These are phyloP conservation scores for Eudasyphora cyanicolor DNA, from an alignment of 2,888 invertebrate species.

Conservation along the genomic window DNA sequence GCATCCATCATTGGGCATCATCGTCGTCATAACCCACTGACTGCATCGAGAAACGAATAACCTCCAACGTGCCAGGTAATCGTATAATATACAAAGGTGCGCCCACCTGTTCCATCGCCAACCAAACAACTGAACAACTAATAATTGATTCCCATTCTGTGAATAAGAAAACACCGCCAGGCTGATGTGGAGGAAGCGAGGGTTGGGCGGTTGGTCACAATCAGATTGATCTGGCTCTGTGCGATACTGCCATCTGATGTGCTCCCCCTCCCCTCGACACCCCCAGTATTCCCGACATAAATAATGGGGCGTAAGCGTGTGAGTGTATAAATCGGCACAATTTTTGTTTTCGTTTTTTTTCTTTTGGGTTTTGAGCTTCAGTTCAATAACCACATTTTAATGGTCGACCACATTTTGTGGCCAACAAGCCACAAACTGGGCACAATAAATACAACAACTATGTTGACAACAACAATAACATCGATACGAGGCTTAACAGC, in stretches of 20 bases:
- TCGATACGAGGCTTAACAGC: conserved; percentile 3
- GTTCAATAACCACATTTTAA: conserved; percentile 62
- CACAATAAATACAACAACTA: conserved; percentile 1
- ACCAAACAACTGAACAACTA: too few species aligned
- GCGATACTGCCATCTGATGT: not conserved
- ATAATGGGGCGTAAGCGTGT: not conserved
- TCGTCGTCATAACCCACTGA: not conserved
- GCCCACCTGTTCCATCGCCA: conserved; percentile 19
- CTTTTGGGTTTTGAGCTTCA: conserved; percentile 40
- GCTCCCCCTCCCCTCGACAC: not conserved
- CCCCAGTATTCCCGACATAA: not conserved
- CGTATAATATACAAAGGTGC: too few species aligned
- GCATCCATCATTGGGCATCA: not conserved
- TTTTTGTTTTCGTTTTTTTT: too few species aligned
- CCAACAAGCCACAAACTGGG: conserved; percentile 23
- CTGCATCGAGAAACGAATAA: not conserved
- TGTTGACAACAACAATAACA: conserved; percentile 40
- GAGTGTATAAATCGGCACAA: conserved; percentile 47
- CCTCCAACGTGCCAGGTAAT: too few species aligned
- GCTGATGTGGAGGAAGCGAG: too few species aligned
- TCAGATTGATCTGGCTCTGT: not conserved
- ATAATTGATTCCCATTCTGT: conserved; percentile 18
- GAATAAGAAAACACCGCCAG: not conserved
- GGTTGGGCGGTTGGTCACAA: not conserved
- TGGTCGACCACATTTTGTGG: too few species aligned